These are phyloP conservation scores for Bufotes viridis DNA, from an alignment of 2,797 vertebrate species.

Conservation along the genomic window DNA sequence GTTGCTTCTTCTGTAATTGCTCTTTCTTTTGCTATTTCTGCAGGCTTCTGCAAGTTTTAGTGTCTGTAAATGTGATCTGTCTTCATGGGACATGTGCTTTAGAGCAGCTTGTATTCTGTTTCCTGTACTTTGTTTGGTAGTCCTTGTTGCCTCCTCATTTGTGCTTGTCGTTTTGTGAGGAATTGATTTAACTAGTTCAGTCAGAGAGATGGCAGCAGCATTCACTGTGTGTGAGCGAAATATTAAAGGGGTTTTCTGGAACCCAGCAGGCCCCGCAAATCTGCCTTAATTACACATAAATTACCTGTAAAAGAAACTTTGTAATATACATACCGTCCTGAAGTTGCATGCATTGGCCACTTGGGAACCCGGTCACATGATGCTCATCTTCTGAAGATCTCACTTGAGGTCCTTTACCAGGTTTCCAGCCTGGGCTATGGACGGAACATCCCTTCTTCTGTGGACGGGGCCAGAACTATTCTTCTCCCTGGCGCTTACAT, in stretches of 20 bases:
- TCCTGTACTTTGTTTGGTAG: neutral
- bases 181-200: neutral
- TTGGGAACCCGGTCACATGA: no score
- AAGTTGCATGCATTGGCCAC: no score
- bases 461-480: no score
- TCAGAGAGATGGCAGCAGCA: neutral
- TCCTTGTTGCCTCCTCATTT: neutral
- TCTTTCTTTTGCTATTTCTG: neutral
- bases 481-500: no score
- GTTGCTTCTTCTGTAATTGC: slow-evolving; percentile 25
- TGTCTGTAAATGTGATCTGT: slow-evolving; percentile 4
- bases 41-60: neutral
- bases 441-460: no score
- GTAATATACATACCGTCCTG: no score
- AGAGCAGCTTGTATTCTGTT: neutral
- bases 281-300: no score
- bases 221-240: neutral
- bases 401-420: no score
- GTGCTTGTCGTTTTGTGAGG: neutral
- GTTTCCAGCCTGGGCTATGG: no score
- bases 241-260: neutral
- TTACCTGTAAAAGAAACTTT: no score
- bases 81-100: neutral
- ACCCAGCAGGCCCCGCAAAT: no score
- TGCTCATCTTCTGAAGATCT: no score